These are phyloP conservation scores for Amphimallon solstitiale DNA, from an alignment of 2,888 invertebrate genomes.

Conservation along the genomic window DNA sequence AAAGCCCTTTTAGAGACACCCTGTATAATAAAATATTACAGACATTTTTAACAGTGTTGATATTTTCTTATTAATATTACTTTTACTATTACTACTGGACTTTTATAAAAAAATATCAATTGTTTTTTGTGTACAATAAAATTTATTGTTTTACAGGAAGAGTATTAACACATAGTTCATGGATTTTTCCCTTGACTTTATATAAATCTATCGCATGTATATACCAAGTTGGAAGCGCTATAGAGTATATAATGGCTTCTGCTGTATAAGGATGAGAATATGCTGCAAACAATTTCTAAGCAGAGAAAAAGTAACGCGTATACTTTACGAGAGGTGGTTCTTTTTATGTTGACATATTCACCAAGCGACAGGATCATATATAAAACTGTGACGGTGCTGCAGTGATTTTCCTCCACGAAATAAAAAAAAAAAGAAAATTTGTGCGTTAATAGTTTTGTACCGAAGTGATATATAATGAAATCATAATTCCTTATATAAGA, in stretches of 20 bases:
- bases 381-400: background rate
- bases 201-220: background rate
- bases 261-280: background rate
- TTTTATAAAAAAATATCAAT: no score
- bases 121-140: no score
- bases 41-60: no score
- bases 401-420: slow-evolving; percentile 16
- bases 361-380: background rate
- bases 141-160: no score
- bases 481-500: slow-evolving; percentile 16
- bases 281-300: background rate
- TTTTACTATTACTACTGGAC: no score
- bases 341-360: slow-evolving; percentile 8
- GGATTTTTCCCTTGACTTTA: no score
- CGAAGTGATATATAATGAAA: slow-evolving; percentile 27
- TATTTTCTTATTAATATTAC: no score
- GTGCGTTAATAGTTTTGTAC: background rate
- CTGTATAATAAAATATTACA: no score
- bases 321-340: background rate
- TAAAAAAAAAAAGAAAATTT: background rate
- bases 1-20: no score
- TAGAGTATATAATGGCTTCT: background rate
- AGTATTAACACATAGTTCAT: no score
- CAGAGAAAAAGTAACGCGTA: background rate
- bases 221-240: background rate